Base-by-base conservation (phyloP, 2,113 vertebrate genomes). In the Mugil cephalus region DNA sequence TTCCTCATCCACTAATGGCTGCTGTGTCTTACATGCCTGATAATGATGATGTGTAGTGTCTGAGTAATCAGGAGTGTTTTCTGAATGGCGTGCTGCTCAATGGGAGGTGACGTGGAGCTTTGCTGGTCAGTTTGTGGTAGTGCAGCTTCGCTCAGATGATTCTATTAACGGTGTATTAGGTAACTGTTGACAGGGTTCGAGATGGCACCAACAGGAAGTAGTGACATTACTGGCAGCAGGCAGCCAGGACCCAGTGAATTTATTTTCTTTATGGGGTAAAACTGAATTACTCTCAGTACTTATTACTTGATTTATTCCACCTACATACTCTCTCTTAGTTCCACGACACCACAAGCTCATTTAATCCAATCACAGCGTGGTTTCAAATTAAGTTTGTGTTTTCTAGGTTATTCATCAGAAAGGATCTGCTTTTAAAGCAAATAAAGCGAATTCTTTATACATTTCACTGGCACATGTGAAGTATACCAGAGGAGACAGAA, bases 21-120 rank as follows among this genome's bases (percentile, higher is more conserved):
- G 63, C 54, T 38, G 64, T 76, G 82, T 83, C 69, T 79, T 55
- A 55, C 80, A 75, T 76, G 79, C 69, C 72, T 72, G 72, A 69
- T 77, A 71, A 83, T 79, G 77, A 64, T 61, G 82, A 83, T 73
- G 52, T 7, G 50, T 48, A 18, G 52, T 21, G 60, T 78, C 74
- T 79, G 67, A 73, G 77, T 79, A 69, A 71, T 80, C 65, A 56
- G 65, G 59, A 56, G 62, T 43, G 59, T 69, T 62, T 66, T 78
- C 53, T 87, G 79, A 75, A 55, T 65, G 73, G 78, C 66, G 8
- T 76, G 46, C 55, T 14, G 0, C 77, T 79, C 70, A 74, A 82
- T 69, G 66, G 61, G 83, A 90, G 73, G 79, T 76, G 85, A 86
- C 85, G 82, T 64, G 40, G 66, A 74, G 79, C 62, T 17, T 48